Conservation (phyloP, 2,113 vertebrate genomes). For the Paradisaea rubra region DNA sequence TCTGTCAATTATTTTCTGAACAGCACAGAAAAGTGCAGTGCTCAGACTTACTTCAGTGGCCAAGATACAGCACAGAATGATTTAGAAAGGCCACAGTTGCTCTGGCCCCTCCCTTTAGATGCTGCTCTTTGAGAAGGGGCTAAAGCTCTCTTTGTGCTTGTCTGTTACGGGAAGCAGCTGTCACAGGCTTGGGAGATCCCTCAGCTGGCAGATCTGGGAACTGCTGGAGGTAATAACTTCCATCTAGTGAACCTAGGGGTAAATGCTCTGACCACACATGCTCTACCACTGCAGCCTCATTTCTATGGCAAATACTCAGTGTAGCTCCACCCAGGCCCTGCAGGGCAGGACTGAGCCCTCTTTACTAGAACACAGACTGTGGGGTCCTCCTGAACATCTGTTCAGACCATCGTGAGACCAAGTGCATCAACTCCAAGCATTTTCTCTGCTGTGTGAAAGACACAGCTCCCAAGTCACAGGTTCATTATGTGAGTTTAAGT, state of each 20-base stretch:
- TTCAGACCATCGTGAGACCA: background rate
- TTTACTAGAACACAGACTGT: background rate
- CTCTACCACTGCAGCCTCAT: background rate
- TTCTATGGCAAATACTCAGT: accelerated
- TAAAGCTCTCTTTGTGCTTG: background rate
- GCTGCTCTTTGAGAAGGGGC: background rate
- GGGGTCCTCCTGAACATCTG: background rate
- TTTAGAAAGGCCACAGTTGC: background rate
- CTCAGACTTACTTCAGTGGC: background rate
- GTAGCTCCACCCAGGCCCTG: background rate
- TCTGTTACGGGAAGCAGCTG: background rate
- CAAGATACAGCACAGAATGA: accelerated
- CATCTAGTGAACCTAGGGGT: background rate
- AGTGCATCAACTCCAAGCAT: accelerated
- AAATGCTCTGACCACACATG: background rate
- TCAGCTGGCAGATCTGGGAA: background rate
- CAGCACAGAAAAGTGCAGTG: background rate
- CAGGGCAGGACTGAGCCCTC: background rate
- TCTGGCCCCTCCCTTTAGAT: background rate
- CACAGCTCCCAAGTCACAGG: background rate
- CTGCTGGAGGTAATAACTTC: background rate
- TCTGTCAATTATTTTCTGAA: background rate
- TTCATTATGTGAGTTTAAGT: background rate
- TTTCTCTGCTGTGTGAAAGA: background rate
- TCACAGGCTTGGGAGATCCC: background rate